Evolutionary conservation across 2,888 invertebrate genomes (phyloP), one percentile per base, ranked within the genome.

Genomic region (Drosophila robusta): DNA sequence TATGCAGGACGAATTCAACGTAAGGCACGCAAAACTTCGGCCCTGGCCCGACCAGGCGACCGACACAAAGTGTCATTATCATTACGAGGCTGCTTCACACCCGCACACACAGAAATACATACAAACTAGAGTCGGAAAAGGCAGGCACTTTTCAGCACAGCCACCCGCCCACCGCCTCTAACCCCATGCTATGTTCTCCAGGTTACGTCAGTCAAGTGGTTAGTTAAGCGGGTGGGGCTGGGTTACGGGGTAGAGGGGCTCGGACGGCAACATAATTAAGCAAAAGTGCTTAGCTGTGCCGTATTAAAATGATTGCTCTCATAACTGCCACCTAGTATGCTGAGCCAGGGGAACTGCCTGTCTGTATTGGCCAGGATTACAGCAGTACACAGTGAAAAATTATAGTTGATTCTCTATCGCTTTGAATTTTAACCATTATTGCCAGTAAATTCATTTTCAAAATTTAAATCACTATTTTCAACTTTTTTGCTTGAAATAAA

Each of bases 251-350:
- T 7, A 3, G n/a, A 3, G 11, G 26, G 29, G 58, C n/a, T n/a
- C 42, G 63, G 65, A 78, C 47, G 67, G 68, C 84, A 87, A 84
- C 82, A 83, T 83, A 83, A 83, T 83, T 83, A 83, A 87, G 82
- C 82, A 83, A 83, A 83, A 83, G 82, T 83, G 82, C 82, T 87
- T 83, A 87, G 82, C 82, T 83, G 81, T 69, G 82, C 82, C 78
- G 69, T 87, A 83, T 83, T 87, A 83, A 83, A 83, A 83, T 83
- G 82, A 83, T 83, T 83, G 82, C 87, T 83, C 87, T 83, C 78
- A 83, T 83, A 83, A 81, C 86, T 83, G 86, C 80, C 60, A 77
- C 74, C 86, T 77, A 79, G 86, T 67, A 52, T 60, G 67, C 44
- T 56, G 58, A 52, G 65, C 26, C 36, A 22, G 42, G 32, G 41